Evolutionary conservation across 2,797 vertebrate species (phyloP).

Genomic region (Chloroceryle amazona): DNA sequence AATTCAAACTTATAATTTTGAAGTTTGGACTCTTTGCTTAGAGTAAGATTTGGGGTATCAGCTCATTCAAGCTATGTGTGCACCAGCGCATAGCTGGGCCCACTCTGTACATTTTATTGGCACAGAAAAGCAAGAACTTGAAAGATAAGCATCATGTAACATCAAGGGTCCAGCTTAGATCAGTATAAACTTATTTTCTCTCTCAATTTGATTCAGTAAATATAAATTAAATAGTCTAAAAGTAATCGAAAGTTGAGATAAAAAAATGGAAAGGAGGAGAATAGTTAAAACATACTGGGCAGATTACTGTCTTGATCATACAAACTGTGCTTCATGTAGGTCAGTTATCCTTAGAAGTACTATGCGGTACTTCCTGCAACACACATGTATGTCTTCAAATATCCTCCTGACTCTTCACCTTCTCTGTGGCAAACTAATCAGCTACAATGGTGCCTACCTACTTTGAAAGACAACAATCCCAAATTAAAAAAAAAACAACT

Average conservation of each 20-base stretch:
- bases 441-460: background rate
- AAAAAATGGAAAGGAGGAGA: background rate
- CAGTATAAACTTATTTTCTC: background rate
- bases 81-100: background rate
- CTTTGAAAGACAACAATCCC: background rate
- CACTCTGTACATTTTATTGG: background rate
- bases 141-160: background rate
- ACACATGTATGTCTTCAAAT: background rate
- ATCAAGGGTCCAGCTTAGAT: background rate
- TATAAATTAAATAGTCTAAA: background rate
- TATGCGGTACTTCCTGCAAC: background rate
- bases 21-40: background rate
- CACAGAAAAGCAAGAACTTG: background rate
- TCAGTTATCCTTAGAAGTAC: background rate
- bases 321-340: background rate
- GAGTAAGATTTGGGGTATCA: background rate
- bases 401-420: background rate
- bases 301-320: background rate
- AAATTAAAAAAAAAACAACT: background rate
- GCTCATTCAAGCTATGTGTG: background rate
- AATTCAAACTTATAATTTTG: background rate
- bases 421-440: background rate
- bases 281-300: background rate
- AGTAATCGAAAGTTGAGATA: background rate
- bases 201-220: background rate